Percentiles rank a stretch among this genome's conserved stretches.
phyloP scores from a whole-genome alignment of 2,797 vertebrate genomes.

The Eulemur mongoz region DNA sequence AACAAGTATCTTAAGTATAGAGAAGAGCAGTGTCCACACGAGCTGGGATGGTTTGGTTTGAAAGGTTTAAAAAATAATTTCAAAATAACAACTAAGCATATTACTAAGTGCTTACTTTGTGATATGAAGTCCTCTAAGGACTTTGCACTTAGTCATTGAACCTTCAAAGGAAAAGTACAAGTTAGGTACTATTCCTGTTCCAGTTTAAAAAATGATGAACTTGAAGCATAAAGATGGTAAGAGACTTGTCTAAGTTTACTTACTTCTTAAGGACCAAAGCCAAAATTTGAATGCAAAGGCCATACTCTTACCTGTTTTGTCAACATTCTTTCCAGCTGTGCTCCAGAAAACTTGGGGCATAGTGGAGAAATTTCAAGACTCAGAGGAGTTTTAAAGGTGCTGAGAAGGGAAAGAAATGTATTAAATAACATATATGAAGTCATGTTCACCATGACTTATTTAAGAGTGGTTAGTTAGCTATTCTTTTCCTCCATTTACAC shows the following conservation, averaged over 20 bases:
- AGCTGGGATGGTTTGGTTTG: not conserved
- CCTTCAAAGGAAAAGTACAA: not conserved
- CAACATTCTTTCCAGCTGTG: not conserved
- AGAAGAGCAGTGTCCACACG: not conserved
- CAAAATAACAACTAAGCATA: not conserved
- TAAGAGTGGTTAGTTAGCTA: not conserved
- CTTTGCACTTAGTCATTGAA: not conserved
- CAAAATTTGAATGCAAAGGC: not conserved
- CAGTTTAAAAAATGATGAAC: not conserved
- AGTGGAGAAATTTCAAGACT: not conserved
- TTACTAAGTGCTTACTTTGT: not conserved
- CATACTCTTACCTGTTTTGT: not conserved
- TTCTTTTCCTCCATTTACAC: not conserved
- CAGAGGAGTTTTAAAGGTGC: not conserved
- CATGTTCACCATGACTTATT: not conserved
- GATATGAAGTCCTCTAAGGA: not conserved
- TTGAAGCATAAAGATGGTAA: not conserved
- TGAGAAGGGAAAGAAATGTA: not conserved
- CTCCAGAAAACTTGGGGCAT: not conserved
- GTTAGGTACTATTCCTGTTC: not conserved
- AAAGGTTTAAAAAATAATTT: not conserved
- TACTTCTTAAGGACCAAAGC: not conserved
- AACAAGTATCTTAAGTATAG: not conserved
- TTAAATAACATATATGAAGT: not conserved
- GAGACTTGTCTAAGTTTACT: not conserved